Base-by-base conservation (phyloP, 2,113 vertebrate genomes). In the Sinocyclocheilus rhinocerous region DNA sequence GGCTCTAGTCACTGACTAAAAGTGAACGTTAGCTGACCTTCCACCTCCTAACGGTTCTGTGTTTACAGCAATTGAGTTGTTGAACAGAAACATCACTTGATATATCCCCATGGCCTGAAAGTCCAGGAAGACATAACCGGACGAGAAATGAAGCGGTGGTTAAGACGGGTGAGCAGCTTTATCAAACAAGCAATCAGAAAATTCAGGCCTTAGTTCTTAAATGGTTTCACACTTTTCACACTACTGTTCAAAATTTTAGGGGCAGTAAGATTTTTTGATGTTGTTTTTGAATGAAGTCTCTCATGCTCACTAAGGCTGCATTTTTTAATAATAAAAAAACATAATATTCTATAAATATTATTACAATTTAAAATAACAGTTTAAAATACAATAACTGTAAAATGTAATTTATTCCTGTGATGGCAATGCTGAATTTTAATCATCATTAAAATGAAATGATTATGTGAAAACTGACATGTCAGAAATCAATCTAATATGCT, bases 31-130 rank as follows among this genome's bases (percentile, higher is more conserved):
- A 50, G 65, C 65, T 13, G 81, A 26, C 81, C 24, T 36, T 83
- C 26, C 42, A 70, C 81, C 18, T 70, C 63, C 61, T 70, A 11
- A 8, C 6, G 11, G 5, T 52, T 52, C 42, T 83, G 9, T 78
- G 78, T 70, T 83, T 70, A 83, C 65, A 33, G 48, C 22, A 16
- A 78, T 55, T 78, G 50, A 57, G 18, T 36, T 83, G 81, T 36
- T 52, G 81, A 26, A 70, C 65, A 70, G 12, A 36, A 81, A 13
- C 16, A 22, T 48, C 42, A 29, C 65, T 70, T 52, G 42, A 45
- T 65, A 20, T 24, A 70, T 33, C 45, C 65, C 11, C 10, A 22
- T 81, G 81, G 11, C 63, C 45, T 29, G 22, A 82, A 67, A 69
- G 26, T 69, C 6, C 79, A 81, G 15, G 3, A 81, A 65, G 80